Percentiles rank a stretch among this genome's conserved stretches.
phyloP scores from a whole-genome alignment of 2,797 vertebrate species.

The Cygnus olor region DNA sequence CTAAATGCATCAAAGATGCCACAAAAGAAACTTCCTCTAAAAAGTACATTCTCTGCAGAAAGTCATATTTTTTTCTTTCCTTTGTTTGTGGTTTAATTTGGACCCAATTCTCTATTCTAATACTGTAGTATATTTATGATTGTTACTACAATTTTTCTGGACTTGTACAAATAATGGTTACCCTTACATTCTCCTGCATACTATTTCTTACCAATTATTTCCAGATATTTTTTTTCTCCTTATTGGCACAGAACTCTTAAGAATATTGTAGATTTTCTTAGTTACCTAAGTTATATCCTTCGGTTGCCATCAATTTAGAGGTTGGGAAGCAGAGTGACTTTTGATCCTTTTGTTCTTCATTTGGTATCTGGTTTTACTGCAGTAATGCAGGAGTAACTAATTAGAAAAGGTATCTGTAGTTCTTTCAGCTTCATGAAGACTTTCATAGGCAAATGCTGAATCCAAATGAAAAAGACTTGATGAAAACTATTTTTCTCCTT shows the following conservation, averaged over 20 bases:
- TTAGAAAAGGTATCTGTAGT: neutral
- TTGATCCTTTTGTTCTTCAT: neutral
- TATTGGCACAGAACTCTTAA: neutral
- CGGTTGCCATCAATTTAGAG: neutral
- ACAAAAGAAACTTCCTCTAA: neutral
- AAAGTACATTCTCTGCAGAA: neutral
- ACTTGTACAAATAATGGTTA: neutral
- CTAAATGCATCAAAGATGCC: neutral
- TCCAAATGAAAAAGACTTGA: neutral
- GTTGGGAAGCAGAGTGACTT: neutral
- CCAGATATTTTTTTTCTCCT: neutral
- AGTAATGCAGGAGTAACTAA: neutral
- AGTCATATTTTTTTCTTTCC: fast-evolving
- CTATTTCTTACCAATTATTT: neutral
- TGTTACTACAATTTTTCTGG: neutral
- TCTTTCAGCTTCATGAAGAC: neutral
- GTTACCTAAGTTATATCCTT: neutral
- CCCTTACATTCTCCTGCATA: neutral
- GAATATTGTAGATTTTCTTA: neutral
- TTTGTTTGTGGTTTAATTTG: neutral
- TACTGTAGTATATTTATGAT: neutral
- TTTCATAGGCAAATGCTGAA: neutral
- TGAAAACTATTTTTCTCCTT: neutral
- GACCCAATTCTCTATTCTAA: neutral
- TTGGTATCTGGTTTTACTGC: neutral